A percentile compares a stretch with the other conserved stretches of the same genome.
Evolutionary conservation across 1,140 invertebrate genomes (phyloP).

Genomic region (Papilio polytes): DNA sequence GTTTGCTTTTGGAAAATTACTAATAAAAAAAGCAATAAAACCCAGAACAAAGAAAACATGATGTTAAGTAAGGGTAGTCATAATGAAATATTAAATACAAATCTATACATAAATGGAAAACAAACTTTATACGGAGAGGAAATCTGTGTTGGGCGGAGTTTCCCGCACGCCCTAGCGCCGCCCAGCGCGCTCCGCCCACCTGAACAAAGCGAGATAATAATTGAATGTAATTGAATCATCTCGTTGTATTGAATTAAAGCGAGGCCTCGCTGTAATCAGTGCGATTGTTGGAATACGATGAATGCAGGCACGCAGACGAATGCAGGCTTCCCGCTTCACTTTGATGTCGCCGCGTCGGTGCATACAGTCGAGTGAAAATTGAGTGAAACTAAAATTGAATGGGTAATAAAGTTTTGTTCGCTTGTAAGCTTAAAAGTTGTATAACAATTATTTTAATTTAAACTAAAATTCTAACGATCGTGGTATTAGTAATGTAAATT

Average conservation of each 20-base stretch:
- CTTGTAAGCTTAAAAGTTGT: not conserved
- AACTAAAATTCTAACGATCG: too few relatives aligned
- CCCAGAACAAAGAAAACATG: not conserved
- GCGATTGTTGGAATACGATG: constrained; percentile 61
- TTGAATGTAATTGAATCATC: constrained; percentile 76
- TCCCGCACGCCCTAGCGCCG: constrained; percentile 25
- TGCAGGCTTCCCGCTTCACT: constrained; percentile 24
- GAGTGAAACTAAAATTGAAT: not conserved
- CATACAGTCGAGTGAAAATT: not conserved
- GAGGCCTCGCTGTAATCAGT: constrained; percentile 55
- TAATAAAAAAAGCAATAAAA: not conserved
- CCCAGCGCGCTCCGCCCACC: constrained; percentile 60
- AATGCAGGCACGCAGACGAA: constrained; percentile 41
- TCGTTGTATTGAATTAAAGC: constrained; percentile 68
- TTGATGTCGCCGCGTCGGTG: constrained; percentile 1
- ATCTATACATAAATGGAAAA: constrained; percentile 33
- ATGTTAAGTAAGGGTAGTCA: not conserved
- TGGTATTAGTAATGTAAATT: too few relatives aligned
- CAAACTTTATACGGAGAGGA: constrained; percentile 33
- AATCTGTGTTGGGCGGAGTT: constrained; percentile 62
- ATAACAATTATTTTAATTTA: too few relatives aligned
- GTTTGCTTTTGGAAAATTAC: not conserved
- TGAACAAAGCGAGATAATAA: constrained; percentile 65
- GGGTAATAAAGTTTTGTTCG: not conserved
- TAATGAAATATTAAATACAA: constrained; percentile 38